These are phyloP conservation scores for Ectropis crepuscularia DNA, from an alignment of 2,888 invertebrate genomes.

Conservation along the genomic window DNA sequence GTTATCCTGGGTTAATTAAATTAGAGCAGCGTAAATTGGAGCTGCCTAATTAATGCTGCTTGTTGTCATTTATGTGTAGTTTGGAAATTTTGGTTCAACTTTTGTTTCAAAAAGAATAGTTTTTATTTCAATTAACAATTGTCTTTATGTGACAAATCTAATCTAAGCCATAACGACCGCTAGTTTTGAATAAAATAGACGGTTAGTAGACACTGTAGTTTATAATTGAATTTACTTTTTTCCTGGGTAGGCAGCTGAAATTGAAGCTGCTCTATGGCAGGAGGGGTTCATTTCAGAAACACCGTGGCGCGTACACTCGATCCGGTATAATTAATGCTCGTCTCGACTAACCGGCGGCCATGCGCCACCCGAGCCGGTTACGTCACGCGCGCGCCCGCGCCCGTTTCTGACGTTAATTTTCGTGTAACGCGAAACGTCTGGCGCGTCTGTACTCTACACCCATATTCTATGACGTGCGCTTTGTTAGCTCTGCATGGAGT, in stretches of 20 bases:
- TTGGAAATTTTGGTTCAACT: too few relatives aligned
- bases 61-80: too few relatives aligned
- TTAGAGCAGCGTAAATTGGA: too few relatives aligned
- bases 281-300: slow-evolving; percentile 12
- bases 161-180: too few relatives aligned
- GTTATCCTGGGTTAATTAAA: too few relatives aligned
- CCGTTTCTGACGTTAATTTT: slow-evolving; percentile 69
- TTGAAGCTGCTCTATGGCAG: background rate
- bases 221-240: too few relatives aligned
- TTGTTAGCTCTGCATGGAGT: slow-evolving; percentile 16
- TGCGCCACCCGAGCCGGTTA: slow-evolving; percentile 39
- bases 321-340: slow-evolving; percentile 25
- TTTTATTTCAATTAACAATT: too few relatives aligned
- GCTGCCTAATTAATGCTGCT: too few relatives aligned
- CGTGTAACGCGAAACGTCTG: slow-evolving; percentile 72
- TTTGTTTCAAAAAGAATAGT: too few relatives aligned
- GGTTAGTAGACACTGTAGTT: too few relatives aligned
- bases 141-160: too few relatives aligned
- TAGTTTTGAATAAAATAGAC: too few relatives aligned
- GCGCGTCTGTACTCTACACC: slow-evolving; percentile 34
- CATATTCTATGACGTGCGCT: slow-evolving; percentile 22
- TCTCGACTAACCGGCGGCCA: slow-evolving; percentile 45
- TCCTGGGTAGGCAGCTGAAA: background rate
- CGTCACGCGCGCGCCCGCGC: slow-evolving; percentile 55
- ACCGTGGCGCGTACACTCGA: slow-evolving; percentile 20